These are phyloP conservation scores for Andrena bucephala DNA, from an alignment of 2,888 invertebrate species.

Conservation along the genomic window DNA sequence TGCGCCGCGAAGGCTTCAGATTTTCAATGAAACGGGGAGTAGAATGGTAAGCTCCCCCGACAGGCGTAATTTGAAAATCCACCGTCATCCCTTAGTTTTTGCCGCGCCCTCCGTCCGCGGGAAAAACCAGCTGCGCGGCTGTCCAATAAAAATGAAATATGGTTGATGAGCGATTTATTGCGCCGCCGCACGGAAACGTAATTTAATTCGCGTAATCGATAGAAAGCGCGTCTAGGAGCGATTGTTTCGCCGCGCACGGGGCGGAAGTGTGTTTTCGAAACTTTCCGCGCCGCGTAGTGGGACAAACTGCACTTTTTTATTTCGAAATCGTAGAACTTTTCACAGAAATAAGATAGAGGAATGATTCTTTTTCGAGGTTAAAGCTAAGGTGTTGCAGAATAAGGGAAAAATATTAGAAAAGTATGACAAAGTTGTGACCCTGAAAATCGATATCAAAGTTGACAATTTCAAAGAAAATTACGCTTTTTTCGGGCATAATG, in stretches of 20 bases:
- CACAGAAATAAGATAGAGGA: background rate
- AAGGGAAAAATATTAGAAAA: too few species aligned
- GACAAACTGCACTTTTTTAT: background rate
- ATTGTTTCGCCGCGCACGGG: constrained; percentile 12
- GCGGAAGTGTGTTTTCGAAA: background rate
- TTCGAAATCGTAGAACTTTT: background rate
- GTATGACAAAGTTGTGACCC: too few species aligned
- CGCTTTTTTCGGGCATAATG: too few species aligned
- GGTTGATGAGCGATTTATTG: constrained; percentile 48
- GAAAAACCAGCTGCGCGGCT: constrained; percentile 24
- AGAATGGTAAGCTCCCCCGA: background rate
- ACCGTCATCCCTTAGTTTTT: constrained; percentile 1
- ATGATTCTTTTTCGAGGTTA: too few species aligned
- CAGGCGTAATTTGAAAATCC: constrained; percentile 18
- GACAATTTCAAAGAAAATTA: too few species aligned
- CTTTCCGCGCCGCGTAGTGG: background rate
- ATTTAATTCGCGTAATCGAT: constrained; percentile 54
- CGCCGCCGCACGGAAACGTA: constrained; percentile 23
- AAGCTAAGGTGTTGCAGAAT: too few species aligned
- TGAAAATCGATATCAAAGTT: too few species aligned
- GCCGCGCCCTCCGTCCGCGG: background rate
- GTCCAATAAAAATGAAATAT: constrained; percentile 69
- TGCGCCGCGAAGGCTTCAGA: too few species aligned
- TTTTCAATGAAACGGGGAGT: too few species aligned
- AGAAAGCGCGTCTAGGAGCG: constrained; percentile 8